phyloP scores from a whole-genome alignment of 2,888 invertebrate genomes.

The Melanostoma mellinum region DNA sequence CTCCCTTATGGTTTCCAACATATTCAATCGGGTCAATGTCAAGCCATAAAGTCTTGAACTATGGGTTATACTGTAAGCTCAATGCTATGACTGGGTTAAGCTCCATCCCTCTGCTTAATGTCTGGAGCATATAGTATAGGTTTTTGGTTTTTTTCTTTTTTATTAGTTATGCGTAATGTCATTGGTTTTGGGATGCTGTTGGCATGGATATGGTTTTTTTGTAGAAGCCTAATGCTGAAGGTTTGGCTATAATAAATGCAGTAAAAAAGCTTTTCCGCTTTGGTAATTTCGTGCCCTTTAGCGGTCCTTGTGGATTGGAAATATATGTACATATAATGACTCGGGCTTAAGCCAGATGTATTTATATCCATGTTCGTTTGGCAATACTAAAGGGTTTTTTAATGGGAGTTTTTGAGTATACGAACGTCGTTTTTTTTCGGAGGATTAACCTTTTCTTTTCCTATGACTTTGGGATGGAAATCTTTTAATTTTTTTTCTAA shows the following conservation, averaged over 20 bases:
- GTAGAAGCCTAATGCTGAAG: slow-evolving; percentile 29
- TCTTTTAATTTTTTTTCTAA: slow-evolving; percentile 24
- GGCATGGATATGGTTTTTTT: slow-evolving; percentile 12
- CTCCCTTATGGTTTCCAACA: slow-evolving; percentile 25
- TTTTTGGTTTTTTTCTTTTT: slow-evolving; percentile 22
- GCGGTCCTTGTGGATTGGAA: slow-evolving; percentile 58
- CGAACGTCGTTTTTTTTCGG: slow-evolving; percentile 13
- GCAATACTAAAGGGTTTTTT: slow-evolving; percentile 27
- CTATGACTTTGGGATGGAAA: slow-evolving; percentile 22
- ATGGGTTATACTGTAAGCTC: slow-evolving; percentile 35
- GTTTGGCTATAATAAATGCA: slow-evolving; percentile 52
- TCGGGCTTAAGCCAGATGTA: slow-evolving; percentile 55
- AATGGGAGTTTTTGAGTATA: slow-evolving; percentile 28
- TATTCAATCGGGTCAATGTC: slow-evolving; percentile 62
- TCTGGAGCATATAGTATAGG: slow-evolving; percentile 20
- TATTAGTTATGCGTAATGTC: slow-evolving; percentile 69
- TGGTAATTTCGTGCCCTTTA: slow-evolving; percentile 52
- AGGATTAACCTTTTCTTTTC: slow-evolving; percentile 44
- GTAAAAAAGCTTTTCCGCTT: slow-evolving; percentile 58
- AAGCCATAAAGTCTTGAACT: slow-evolving; percentile 67
- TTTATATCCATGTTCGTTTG: slow-evolving; percentile 33
- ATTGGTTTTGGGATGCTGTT: slow-evolving; percentile 53
- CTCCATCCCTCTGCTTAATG: slow-evolving; percentile 17
- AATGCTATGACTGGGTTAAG: slow-evolving; percentile 44
- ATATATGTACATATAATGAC: slow-evolving; percentile 59